Conservation (phyloP, 1,140 invertebrate species). For the Drosophila ironensis region DNA sequence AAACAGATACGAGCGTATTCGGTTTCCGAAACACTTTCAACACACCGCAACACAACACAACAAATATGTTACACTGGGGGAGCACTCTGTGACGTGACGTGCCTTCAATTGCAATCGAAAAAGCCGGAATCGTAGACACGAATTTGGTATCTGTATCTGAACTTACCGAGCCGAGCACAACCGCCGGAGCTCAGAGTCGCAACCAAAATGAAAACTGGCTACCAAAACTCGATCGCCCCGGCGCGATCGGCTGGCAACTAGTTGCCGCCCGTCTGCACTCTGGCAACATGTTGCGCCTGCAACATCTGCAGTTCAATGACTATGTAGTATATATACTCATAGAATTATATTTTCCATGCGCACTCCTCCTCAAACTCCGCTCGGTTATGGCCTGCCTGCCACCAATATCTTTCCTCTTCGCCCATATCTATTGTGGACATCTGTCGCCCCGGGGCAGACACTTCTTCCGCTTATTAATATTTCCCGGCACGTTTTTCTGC, state of each 20-base stretch:
- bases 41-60: conserved; percentile 24
- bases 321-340: no score
- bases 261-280: conserved; percentile 6
- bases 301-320: conserved; percentile 7
- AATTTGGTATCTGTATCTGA: no score
- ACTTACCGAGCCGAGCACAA: conserved; percentile 38
- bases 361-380: conserved; percentile 42
- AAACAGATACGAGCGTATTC: no score
- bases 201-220: conserved; percentile 63
- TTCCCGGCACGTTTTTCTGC: conserved; percentile 60
- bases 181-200: conserved; percentile 63
- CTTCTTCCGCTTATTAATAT: conserved; percentile 75
- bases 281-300: conserved; percentile 28
- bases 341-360: no score
- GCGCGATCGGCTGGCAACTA: conserved; percentile 19
- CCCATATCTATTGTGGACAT: conserved; percentile 55
- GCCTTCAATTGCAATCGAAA: conserved; percentile 74
- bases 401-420: conserved; percentile 14
- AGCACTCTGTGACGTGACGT: conserved; percentile 34
- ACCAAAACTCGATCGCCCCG: conserved; percentile 71
- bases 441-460: conserved; percentile 37
- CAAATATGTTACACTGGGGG: conserved; percentile 7
- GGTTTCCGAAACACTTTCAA: conserved; percentile 45
- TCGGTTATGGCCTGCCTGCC: conserved; percentile 48
- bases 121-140: conserved; percentile 76